Evolutionary conservation across 2,888 invertebrate genomes (phyloP).

Genomic region (Tolmerus cingulatus): DNA sequence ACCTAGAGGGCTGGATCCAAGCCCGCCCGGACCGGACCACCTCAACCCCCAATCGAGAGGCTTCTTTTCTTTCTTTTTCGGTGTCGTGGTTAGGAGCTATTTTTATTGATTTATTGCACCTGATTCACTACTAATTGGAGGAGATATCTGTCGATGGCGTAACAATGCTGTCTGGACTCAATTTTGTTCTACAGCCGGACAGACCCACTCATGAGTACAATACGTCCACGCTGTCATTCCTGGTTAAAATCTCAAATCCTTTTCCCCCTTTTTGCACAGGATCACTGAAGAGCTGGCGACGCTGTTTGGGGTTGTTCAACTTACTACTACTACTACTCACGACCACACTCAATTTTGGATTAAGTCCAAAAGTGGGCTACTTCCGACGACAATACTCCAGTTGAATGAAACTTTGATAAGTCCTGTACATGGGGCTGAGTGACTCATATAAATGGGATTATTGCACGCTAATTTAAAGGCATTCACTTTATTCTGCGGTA

Average conservation of each 20-base stretch:
- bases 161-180: constrained; percentile 20
- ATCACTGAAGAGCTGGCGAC: background rate
- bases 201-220: background rate
- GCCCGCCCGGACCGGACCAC: background rate
- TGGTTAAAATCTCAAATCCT: constrained; percentile 3
- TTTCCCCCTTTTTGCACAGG: background rate
- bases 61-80: background rate
- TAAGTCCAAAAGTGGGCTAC: constrained; percentile 18
- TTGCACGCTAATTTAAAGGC: constrained; percentile 32
- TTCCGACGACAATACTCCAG: constrained; percentile 26
- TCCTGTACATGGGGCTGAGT: background rate
- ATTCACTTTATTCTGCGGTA: constrained; percentile 25
- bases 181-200: background rate
- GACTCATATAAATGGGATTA: constrained; percentile 27
- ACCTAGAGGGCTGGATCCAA: background rate
- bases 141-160: constrained; percentile 14
- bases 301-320: constrained; percentile 27
- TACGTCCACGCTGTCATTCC: background rate
- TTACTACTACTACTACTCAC: background rate
- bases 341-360: constrained; percentile 7
- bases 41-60: background rate
- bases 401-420: constrained; percentile 32
- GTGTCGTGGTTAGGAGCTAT: constrained; percentile 29
- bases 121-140: constrained; percentile 27
- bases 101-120: constrained; percentile 38